phyloP scores from a whole-genome alignment of 1,140 invertebrate genomes.

The Diplogasteroides magnus region DNA sequence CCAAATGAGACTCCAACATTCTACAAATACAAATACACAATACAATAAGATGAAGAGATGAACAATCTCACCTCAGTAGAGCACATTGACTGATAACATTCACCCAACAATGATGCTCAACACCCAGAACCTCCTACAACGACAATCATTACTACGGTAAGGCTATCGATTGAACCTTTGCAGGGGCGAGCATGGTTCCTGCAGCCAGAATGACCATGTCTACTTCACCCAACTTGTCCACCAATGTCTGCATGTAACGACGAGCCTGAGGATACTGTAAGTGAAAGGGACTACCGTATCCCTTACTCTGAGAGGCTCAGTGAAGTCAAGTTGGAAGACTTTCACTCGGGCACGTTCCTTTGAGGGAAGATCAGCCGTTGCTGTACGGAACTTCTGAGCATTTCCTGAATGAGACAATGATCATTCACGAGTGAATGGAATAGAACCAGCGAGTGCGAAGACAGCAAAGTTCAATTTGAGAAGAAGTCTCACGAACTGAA shows the following conservation, averaged over 20 bases:
- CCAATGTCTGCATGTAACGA: not conserved
- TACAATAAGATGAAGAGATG: too few species aligned
- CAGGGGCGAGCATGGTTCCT: not conserved
- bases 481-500: not conserved
- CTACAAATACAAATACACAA: too few species aligned
- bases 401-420: not conserved
- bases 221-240: not conserved
- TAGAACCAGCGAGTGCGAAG: not conserved
- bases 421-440: too few species aligned
- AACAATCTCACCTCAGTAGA: too few species aligned
- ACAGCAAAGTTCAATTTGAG: not conserved
- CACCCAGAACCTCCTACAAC: not conserved
- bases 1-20: too few species aligned
- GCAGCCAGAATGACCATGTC: not conserved
- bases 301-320: not conserved
- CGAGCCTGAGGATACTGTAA: not conserved
- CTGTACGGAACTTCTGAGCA: not conserved
- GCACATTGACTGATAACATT: not conserved
- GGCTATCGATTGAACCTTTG: not conserved
- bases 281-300: not conserved
- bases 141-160: too few species aligned
- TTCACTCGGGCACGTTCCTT: not conserved
- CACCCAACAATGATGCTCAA: not conserved
- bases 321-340: not conserved
- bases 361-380: not conserved